These are phyloP conservation scores for Drosophila lacicola DNA, from an alignment of 2,888 invertebrate species.

Conservation along the genomic window DNA sequence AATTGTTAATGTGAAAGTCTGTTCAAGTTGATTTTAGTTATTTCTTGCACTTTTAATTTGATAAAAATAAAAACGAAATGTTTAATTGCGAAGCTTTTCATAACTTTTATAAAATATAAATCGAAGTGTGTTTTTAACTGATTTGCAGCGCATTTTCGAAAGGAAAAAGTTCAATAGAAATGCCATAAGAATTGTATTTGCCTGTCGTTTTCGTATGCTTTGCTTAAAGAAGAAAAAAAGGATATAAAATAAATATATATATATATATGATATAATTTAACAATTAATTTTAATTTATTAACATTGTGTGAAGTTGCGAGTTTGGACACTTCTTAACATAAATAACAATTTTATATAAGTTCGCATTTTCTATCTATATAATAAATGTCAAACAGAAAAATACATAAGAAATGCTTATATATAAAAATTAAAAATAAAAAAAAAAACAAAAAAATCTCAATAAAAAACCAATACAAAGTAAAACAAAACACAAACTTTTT, in stretches of 20 bases:
- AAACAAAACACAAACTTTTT: conserved; percentile 56
- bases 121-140: conserved; percentile 39
- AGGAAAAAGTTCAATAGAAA: conserved; percentile 21
- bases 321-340: conserved; percentile 26
- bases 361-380: conserved; percentile 72
- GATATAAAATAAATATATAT: conserved; percentile 11
- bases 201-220: conserved; percentile 48
- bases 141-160: conserved; percentile 52
- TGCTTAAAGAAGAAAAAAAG: conserved; percentile 31
- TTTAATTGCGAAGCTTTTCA: conserved; percentile 7
- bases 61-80: conserved; percentile 4
- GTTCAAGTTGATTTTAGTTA: not conserved
- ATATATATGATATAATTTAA: conserved; percentile 49
- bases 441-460: conserved; percentile 31
- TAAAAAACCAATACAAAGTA: conserved; percentile 56
- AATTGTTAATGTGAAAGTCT: conserved; percentile 8
- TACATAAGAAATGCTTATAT: conserved; percentile 69
- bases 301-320: conserved; percentile 21
- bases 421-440: conserved; percentile 33
- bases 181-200: conserved; percentile 47
- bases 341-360: conserved; percentile 54
- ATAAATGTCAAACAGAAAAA: conserved; percentile 72
- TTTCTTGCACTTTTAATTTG: not conserved
- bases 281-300: conserved; percentile 46
- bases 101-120: not conserved